A percentile compares a stretch with the other conserved stretches of the same genome.
Evolutionary conservation across 2,797 vertebrate species (phyloP).

Genomic region (Tympanoctomys barrerae): DNA sequence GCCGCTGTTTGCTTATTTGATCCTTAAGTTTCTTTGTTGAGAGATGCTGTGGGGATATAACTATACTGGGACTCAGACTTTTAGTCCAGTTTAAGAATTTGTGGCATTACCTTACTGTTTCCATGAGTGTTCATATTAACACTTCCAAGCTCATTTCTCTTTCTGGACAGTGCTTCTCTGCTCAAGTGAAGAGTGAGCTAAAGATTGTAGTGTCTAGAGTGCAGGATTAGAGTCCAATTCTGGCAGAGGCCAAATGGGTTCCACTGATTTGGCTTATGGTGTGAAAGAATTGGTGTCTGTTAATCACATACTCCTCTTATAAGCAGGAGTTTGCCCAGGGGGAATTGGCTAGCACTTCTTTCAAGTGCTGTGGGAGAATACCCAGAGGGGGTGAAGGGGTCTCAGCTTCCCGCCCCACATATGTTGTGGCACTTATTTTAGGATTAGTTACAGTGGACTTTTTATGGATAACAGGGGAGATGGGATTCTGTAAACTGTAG

Average conservation of each 20-base stretch:
- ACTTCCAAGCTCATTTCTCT: conserved; percentile 54
- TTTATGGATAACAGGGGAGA: conserved; percentile 81
- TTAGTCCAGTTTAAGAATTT: conserved; percentile 57
- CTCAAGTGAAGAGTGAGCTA: conserved; percentile 79
- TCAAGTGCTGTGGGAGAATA: conserved; percentile 83
- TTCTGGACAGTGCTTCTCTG: conserved; percentile 66
- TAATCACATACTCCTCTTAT: conserved; percentile 84
- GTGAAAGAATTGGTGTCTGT: conserved; percentile 82
- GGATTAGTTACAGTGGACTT: conserved; percentile 78
- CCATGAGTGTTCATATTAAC: conserved; percentile 39
- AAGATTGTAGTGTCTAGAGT: conserved; percentile 83
- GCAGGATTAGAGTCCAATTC: conserved; percentile 84
- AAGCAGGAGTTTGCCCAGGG: conserved; percentile 90
- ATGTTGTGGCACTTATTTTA: conserved; percentile 83
- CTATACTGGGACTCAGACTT: conserved; percentile 18
- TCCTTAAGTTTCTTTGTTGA: conserved; percentile 46
- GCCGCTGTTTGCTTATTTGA: conserved; percentile 55
- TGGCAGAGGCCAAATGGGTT: conserved; percentile 80
- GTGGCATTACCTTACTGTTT: conserved; percentile 49
- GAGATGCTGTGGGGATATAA: conserved; percentile 16
- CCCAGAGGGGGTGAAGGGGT: conserved; percentile 79
- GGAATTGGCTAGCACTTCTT: conserved; percentile 80
- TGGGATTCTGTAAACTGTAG: conserved; percentile 82
- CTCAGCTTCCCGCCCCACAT: conserved; percentile 75
- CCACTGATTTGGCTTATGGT: conserved; percentile 82